Evolutionary conservation across 2,113 vertebrate genomes (phyloP), one percentile per base, ranked within the genome.

Genomic region (Dolichotis patagonum): DNA sequence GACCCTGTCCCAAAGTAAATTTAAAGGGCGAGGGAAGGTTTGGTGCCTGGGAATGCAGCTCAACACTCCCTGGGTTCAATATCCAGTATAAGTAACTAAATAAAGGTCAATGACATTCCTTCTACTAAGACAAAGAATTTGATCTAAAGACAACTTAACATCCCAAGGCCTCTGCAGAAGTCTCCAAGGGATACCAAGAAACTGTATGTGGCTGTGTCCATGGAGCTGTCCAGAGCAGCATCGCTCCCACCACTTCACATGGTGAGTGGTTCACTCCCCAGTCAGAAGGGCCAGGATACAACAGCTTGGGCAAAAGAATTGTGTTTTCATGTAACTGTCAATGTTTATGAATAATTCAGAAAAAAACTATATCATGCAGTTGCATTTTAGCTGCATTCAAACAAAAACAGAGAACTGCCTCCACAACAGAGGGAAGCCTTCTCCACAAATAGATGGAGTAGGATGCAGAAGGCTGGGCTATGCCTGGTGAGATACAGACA

Each of bases 61-160:
- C 49, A 80, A 80, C 2, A 35, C 49, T 80, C 49, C 17, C 77
- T 54, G 77, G 8, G 49, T 80, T 80, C 77, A 80, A 54, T 20
- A 52, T 7, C 30, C 49, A 80, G 77, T 54, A 52, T 28, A 28
- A 43, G 26, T 77, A 77, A 49, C 46, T 49, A 26, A 73, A 22
- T 73, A 41, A 46, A n/a, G 12, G 16, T 82, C 65, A 85, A 4
- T 65, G 65, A 82, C 1, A 1, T 32, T 62, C 26, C 22, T 90
- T 88, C 88, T 71, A 90, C 73, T 93, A 75, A 90, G 52, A 90
- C 35, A 94, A 94, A 94, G 63, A 75, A 90, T 69, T 3, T 88
- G 26, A 94, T 91, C 38, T 60, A 71, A 85, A 85, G 58, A 67
- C 56, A 41, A 62, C 43, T 8, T 28, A n/a, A 52, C 12, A n/a